These are phyloP conservation scores for Drosophila equinoxialis DNA, from an alignment of 1,140 invertebrate species.

Conservation along the genomic window DNA sequence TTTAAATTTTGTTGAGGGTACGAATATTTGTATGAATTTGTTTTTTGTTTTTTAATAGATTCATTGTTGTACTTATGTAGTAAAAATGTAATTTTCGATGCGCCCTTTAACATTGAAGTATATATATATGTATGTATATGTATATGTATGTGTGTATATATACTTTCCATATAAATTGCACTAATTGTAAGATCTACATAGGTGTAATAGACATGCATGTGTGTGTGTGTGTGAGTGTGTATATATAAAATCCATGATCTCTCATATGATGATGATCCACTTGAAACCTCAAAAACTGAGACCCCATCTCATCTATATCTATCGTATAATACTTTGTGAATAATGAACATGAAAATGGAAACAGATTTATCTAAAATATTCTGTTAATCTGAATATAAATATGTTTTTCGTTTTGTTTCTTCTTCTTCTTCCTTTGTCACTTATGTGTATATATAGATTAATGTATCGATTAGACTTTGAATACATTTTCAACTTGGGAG, in stretches of 20 bases:
- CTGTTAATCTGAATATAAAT: slow-evolving; percentile 23
- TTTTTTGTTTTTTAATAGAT: slow-evolving; percentile 28
- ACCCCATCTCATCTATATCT: slow-evolving; percentile 32
- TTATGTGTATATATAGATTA: slow-evolving; percentile 31
- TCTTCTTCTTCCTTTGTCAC: no score
- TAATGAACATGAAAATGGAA: slow-evolving; percentile 20
- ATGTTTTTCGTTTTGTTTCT: background rate
- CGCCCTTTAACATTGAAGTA: slow-evolving; percentile 46
- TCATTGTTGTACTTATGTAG: slow-evolving; percentile 64
- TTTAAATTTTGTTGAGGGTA: slow-evolving; percentile 7
- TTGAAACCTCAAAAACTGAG: slow-evolving; percentile 78
- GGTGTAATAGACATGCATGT: slow-evolving; percentile 32
- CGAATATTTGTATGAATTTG: background rate
- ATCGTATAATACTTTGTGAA: slow-evolving; percentile 1
- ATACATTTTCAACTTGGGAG: slow-evolving; percentile 72
- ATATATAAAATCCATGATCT: slow-evolving; percentile 57
- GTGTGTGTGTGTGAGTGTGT: slow-evolving; percentile 45
- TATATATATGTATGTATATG: background rate
- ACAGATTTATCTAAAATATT: slow-evolving; percentile 70
- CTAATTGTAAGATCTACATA: slow-evolving; percentile 23
- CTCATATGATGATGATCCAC: slow-evolving; percentile 25
- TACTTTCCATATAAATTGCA: slow-evolving; percentile 1
- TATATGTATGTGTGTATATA: no score
- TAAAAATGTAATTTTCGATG: slow-evolving; percentile 40
- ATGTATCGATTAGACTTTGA: slow-evolving; percentile 46